A percentile compares a stretch with the other conserved stretches of the same genome.
Evolutionary conservation across 2,888 invertebrate genomes (phyloP).

Genomic region (Caenorhabditis japonica): DNA sequence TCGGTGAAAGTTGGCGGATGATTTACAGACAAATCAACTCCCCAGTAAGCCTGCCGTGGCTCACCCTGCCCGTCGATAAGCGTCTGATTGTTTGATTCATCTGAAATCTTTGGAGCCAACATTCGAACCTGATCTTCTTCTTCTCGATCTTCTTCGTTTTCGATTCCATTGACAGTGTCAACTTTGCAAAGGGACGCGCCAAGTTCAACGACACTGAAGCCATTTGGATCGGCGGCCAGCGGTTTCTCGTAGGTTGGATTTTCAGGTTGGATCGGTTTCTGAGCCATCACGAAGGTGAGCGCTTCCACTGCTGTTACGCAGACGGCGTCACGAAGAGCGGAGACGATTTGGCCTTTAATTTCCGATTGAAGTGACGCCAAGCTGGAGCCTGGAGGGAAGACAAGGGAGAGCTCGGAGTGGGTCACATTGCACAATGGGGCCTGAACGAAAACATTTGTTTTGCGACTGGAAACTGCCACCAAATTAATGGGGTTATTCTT

Average conservation of each 20-base stretch:
- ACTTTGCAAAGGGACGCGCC: constrained; percentile 57
- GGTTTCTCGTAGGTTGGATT: constrained; percentile 27
- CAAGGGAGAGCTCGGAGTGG: constrained; percentile 48
- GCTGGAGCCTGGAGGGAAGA: constrained; percentile 51
- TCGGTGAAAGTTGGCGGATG: constrained; percentile 73
- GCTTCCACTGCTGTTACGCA: constrained; percentile 63
- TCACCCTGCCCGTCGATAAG: neutral
- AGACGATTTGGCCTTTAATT: constrained; percentile 48
- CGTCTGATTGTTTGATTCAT: neutral
- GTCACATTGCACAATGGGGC: constrained; percentile 63
- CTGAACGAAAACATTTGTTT: too few relatives aligned
- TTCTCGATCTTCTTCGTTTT: constrained; percentile 12
- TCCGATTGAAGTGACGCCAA: constrained; percentile 40
- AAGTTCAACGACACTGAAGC: constrained; percentile 56
- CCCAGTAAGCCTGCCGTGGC: constrained; percentile 55
- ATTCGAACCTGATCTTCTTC: constrained; percentile 2
- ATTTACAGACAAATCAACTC: constrained; percentile 71
- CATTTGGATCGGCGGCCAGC: constrained; percentile 23
- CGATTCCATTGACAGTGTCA: constrained; percentile 21
- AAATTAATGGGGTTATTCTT: too few relatives aligned
- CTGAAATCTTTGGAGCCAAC: neutral
- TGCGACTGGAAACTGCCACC: too few relatives aligned
- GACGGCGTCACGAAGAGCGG: constrained; percentile 50
- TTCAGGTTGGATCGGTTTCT: constrained; percentile 47
- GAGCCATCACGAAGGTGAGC: constrained; percentile 48